These are phyloP conservation scores for Schizopygopsis pylzovi DNA, from an alignment of 2,797 vertebrate genomes.

Conservation along the genomic window DNA sequence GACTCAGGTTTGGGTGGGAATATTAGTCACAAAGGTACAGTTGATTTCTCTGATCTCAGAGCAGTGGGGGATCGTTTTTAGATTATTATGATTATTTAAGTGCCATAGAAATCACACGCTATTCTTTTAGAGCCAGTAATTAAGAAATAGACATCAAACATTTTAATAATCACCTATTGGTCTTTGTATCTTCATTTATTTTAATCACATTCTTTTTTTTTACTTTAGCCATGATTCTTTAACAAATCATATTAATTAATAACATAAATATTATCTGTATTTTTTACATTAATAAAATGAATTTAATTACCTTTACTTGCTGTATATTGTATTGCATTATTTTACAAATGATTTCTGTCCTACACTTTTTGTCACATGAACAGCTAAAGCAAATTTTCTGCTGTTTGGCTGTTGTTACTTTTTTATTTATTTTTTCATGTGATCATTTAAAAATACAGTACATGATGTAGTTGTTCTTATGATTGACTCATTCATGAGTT, in stretches of 20 bases:
- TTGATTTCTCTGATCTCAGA: background rate
- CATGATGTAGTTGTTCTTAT: no score
- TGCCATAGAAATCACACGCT: background rate
- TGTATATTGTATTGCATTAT: background rate
- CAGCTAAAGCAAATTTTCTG: no score
- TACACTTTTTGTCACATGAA: no score
- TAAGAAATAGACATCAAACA: background rate
- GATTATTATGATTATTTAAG: background rate
- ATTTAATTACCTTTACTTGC: background rate
- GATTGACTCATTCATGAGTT: background rate
- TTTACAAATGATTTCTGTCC: background rate
- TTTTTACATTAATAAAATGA: background rate
- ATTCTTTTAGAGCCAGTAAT: background rate
- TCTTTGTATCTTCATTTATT: background rate
- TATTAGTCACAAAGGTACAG: constrained; percentile 5
- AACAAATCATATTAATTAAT: background rate
- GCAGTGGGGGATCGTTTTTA: background rate
- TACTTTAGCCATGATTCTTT: background rate
- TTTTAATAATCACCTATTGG: background rate
- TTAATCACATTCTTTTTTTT: no score
- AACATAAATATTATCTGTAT: background rate
- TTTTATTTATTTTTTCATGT: no score
- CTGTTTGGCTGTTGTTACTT: no score
- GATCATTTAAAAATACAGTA: no score
- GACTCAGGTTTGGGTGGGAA: background rate